Percentiles rank a stretch among this genome's conserved stretches.
phyloP scores from a whole-genome alignment of 2,797 vertebrate genomes.

The Melanogrammus aeglefinus region DNA sequence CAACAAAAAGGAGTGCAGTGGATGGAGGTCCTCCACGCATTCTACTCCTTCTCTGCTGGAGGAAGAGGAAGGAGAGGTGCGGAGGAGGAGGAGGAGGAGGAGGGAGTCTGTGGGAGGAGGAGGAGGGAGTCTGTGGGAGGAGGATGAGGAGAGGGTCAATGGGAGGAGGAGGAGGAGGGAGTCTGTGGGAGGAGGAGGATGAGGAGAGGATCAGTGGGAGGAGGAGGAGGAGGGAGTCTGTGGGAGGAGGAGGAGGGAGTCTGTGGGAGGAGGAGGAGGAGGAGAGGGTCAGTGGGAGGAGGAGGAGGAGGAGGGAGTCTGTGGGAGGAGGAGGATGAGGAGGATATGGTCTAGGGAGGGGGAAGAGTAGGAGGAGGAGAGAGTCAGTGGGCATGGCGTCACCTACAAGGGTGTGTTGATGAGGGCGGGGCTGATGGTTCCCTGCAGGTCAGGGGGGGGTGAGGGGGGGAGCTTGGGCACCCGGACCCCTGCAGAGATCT shows the following conservation, averaged over 20 bases:
- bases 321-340: too few relatives aligned
- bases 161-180: not conserved
- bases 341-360: not conserved
- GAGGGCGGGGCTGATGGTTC: slow-evolving; percentile 24
- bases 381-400: slow-evolving; percentile 25
- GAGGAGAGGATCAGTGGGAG: not conserved
- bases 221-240: not conserved
- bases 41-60: too few relatives aligned
- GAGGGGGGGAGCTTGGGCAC: slow-evolving; percentile 25
- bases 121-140: too few relatives aligned
- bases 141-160: not conserved
- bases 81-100: too few relatives aligned
- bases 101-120: not conserved
- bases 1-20: not conserved
- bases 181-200: not conserved
- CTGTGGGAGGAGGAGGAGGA: too few relatives aligned
- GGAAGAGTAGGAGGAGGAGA: not conserved
- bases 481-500: slow-evolving; percentile 51
- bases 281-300: too few relatives aligned
- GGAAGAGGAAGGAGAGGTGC: too few relatives aligned
- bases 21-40: too few relatives aligned
- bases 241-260: too few relatives aligned
- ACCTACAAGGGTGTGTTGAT: slow-evolving; percentile 65
- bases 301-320: too few relatives aligned
- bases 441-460: slow-evolving; percentile 39